Percentiles rank a stretch among this genome's conserved stretches.
Evolutionary conservation across 2,113 vertebrate genomes (phyloP).

Genomic region (Xyrauchen texanus): DNA sequence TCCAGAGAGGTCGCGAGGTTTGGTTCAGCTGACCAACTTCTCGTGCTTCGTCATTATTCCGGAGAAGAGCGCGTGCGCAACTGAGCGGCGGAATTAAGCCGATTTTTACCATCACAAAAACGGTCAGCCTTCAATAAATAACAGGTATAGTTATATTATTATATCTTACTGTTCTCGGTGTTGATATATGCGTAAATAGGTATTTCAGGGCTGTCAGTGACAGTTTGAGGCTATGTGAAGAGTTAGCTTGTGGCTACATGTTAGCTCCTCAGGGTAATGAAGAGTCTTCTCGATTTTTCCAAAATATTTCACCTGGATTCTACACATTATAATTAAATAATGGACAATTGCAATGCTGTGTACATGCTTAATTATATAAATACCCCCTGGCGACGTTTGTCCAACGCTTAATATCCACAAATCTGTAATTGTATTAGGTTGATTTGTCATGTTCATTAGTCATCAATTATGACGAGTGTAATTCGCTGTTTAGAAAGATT

Average conservation of each 20-base stretch:
- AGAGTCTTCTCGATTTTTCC: constrained; percentile 46
- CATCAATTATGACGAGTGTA: not conserved
- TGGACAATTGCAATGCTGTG: no score
- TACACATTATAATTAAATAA: no score
- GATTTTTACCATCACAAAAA: no score
- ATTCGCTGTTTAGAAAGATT: no score
- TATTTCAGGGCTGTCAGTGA: not conserved
- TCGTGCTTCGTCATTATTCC: not conserved
- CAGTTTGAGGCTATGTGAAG: not conserved
- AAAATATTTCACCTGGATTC: not conserved
- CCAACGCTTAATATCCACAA: not conserved
- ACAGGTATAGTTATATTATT: no score
- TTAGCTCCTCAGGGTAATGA: constrained; percentile 4
- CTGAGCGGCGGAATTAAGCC: no score
- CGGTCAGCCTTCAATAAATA: no score
- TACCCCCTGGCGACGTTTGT: not conserved
- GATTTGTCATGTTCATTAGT: constrained; percentile 5
- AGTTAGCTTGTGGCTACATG: constrained; percentile 13
- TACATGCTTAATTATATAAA: not conserved
- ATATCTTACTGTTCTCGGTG: not conserved
- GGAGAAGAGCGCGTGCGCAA: no score
- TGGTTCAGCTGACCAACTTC: constrained; percentile 13
- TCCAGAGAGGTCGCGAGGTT: constrained; percentile 14
- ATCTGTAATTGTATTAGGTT: not conserved
- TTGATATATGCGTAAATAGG: not conserved